Base-by-base conservation (phyloP, 2,113 vertebrate species). In the Cacatua alba region DNA sequence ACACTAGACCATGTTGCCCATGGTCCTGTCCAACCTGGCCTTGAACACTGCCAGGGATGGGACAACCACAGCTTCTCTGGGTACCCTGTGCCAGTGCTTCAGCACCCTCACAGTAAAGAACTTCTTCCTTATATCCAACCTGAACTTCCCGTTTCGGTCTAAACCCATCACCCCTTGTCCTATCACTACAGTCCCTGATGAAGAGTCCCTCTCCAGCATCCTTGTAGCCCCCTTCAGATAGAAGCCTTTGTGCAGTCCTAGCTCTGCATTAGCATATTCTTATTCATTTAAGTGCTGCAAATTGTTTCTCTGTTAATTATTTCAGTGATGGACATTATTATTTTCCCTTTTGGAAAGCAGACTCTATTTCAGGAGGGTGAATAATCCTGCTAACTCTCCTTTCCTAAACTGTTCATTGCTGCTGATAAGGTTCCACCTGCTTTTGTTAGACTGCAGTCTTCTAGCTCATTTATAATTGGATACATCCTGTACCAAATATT, bases 271-370 rank as follows among this genome's bases (percentile, higher is more conserved):
- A 97, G 90, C 95, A 95, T 96, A 94, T 90, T 78, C 92, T 71
- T 94, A 95, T 78, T 95, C 72, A 91, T 95, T 96, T 94, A 94
- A 96, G 89, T 82, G 88, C 83, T 88, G 89, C 88, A 97, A 93
- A 97, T 92, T 97, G 87, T 95, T 95, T 95, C 96, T 81, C 86
- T 91, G 77, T 94, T 97, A 96, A 97, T 97, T 97, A 96, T 97
- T 96, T 96, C 70, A 41, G 86, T 86, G 95, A 95, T 44, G 87
- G 96, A 94, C 95, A 86, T 95, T 88, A 96, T 96, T 97, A 96
- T 97, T 96, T 94, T 94, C 81, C 68, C 43, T 96, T 96, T 69
- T 81, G 48, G 70, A 95, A 90, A 76, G 60, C 82, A 83, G 80
- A 75, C 41, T 89, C 87, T 93, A 67, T 96, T 97, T 94, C 77